Conservation (phyloP, 2,113 vertebrate species). For the Fulmarus glacialis region DNA sequence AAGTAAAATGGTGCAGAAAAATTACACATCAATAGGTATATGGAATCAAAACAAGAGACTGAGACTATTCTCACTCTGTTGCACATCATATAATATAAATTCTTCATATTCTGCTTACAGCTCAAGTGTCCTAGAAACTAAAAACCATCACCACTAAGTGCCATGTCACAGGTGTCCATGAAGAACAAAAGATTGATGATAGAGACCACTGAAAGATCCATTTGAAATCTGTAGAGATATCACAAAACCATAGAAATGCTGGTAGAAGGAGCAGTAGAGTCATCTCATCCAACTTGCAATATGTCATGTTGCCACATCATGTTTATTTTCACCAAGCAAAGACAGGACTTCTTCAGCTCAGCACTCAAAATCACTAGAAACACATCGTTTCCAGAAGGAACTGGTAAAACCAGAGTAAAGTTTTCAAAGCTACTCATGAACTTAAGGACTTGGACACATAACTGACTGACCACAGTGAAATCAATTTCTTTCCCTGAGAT, state of each 20-base stretch:
- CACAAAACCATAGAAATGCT: neutral
- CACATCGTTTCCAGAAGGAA: fast-evolving
- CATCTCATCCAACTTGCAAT: neutral
- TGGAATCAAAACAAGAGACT: neutral
- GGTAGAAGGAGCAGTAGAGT: neutral
- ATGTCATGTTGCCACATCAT: neutral
- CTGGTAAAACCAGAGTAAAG: neutral
- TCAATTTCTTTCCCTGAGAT: neutral
- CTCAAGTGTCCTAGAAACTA: neutral
- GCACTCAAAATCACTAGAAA: neutral
- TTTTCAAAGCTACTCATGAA: neutral
- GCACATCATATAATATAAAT: neutral
- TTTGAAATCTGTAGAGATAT: neutral
- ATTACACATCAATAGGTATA: neutral
- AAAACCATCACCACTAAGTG: neutral
- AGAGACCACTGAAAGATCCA: neutral
- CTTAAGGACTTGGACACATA: neutral
- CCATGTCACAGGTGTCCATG: neutral
- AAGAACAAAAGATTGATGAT: neutral
- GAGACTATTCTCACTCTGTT: neutral
- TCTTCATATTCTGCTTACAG: neutral
- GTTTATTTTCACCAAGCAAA: neutral
- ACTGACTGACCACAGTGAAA: neutral
- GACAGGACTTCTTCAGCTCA: neutral
- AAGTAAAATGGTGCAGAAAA: neutral